Evolutionary conservation across 2,888 invertebrate genomes (phyloP).

Genomic region (Plagodis pulveraria): DNA sequence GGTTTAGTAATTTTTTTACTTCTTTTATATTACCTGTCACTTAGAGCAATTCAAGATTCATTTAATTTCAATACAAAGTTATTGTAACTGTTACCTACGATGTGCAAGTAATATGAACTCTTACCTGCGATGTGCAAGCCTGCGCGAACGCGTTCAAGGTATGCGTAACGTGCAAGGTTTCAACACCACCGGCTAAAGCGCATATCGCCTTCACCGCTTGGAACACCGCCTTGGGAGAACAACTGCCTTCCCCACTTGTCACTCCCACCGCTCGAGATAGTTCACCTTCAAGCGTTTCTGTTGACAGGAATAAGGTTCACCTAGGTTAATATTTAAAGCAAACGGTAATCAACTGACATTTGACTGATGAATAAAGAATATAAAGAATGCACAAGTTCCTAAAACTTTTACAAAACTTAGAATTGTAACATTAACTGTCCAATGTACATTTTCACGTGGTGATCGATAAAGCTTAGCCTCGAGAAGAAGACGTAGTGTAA

Average conservation of each 20-base stretch:
- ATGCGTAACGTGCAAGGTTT: conserved; percentile 94
- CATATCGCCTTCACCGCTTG: conserved; percentile 97
- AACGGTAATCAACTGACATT: background rate
- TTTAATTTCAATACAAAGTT: no score
- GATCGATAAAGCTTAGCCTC: no score
- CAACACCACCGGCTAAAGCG: conserved; percentile 93
- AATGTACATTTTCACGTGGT: no score
- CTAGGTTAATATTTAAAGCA: no score
- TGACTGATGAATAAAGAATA: background rate
- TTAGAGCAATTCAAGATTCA: no score
- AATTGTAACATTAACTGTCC: background rate
- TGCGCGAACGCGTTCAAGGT: conserved; percentile 88
- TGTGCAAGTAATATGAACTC: conserved; percentile 67
- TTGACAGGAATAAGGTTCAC: background rate
- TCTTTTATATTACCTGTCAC: no score
- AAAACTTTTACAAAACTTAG: no score
- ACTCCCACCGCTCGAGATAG: conserved; percentile 90
- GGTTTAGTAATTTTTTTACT: no score
- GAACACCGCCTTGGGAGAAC: conserved; percentile 86
- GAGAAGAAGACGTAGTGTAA: no score
- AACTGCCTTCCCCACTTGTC: conserved; percentile 82
- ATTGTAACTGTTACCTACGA: conserved; percentile 60
- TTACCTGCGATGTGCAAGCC: conserved; percentile 82
- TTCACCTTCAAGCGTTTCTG: conserved; percentile 93
- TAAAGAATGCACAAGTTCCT: no score